Percentiles rank a stretch among this genome's conserved stretches.
Evolutionary conservation across 64 coral and sea anemone genomes (phyloP).

Genomic region (Montipora capricornis): DNA sequence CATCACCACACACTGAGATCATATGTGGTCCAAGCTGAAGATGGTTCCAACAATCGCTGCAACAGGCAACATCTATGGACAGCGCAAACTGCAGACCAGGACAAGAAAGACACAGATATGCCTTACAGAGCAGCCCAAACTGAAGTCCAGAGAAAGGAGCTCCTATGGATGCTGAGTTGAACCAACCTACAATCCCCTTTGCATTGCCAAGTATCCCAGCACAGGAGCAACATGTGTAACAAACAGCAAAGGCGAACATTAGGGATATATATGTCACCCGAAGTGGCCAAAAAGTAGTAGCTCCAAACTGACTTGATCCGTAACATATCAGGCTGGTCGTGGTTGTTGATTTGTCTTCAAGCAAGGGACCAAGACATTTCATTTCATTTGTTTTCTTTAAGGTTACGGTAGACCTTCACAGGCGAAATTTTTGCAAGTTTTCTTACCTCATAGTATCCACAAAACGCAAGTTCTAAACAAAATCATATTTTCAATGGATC

Average conservation of each 20-base stretch:
- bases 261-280: too few species aligned
- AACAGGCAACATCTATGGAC: conserved; percentile 26
- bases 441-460: too few species aligned
- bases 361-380: too few species aligned
- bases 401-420: too few species aligned
- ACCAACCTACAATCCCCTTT: too few species aligned
- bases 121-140: neutral
- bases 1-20: conserved; percentile 44
- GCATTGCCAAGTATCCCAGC: too few species aligned
- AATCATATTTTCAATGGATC: too few species aligned
- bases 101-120: neutral
- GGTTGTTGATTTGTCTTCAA: too few species aligned
- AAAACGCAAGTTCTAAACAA: neutral
- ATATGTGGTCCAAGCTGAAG: conserved; percentile 27
- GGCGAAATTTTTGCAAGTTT: too few species aligned
- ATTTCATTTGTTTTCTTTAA: too few species aligned
- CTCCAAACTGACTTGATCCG: neutral
- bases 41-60: neutral
- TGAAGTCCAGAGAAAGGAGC: neutral
- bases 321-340: neutral
- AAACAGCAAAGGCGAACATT: neutral
- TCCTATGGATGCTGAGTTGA: too few species aligned
- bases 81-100: too few species aligned
- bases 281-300: neutral
- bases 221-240: neutral